A percentile compares a stretch with the other conserved stretches of the same genome.
Evolutionary conservation across 2,888 invertebrate genomes (phyloP).

Genomic region (Zygothrica quintamaculata): DNA sequence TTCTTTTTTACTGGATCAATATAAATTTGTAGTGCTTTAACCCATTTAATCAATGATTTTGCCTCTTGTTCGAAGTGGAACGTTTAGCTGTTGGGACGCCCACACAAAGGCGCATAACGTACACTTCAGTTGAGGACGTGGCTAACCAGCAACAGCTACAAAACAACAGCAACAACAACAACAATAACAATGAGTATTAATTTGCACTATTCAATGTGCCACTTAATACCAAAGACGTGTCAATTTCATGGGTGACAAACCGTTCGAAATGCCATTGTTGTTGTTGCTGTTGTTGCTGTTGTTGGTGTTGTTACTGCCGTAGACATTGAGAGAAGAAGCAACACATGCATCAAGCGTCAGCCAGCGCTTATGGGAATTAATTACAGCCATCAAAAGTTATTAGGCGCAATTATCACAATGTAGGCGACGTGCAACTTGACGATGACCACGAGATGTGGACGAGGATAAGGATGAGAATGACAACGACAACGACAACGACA

Average conservation of each 20-base stretch:
- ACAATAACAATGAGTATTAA: constrained; percentile 58
- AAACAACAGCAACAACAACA: constrained; percentile 15
- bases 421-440: constrained; percentile 51
- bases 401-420: constrained; percentile 78
- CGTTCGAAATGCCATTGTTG: constrained; percentile 45
- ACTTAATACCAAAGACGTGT: constrained; percentile 79
- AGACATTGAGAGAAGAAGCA: constrained; percentile 5
- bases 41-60: too few species aligned
- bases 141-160: constrained; percentile 3
- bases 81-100: constrained; percentile 11
- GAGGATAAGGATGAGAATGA: constrained; percentile 4
- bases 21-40: too few species aligned
- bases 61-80: background rate
- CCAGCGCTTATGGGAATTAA: constrained; percentile 74
- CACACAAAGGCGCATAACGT: background rate
- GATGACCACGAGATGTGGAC: constrained; percentile 15
- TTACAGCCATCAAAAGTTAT: constrained; percentile 80
- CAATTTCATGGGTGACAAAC: constrained; percentile 79
- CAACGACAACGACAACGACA: constrained; percentile 1
- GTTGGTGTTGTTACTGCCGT: constrained; percentile 12
- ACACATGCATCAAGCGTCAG: constrained; percentile 46
- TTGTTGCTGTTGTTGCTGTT: constrained; percentile 23
- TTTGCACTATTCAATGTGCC: constrained; percentile 78
- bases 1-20: too few species aligned
- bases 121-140: constrained; percentile 9